Evolutionary conservation across 2,888 invertebrate genomes (phyloP), one percentile per base, ranked within the genome.

Genomic region (Hedya salicella): DNA sequence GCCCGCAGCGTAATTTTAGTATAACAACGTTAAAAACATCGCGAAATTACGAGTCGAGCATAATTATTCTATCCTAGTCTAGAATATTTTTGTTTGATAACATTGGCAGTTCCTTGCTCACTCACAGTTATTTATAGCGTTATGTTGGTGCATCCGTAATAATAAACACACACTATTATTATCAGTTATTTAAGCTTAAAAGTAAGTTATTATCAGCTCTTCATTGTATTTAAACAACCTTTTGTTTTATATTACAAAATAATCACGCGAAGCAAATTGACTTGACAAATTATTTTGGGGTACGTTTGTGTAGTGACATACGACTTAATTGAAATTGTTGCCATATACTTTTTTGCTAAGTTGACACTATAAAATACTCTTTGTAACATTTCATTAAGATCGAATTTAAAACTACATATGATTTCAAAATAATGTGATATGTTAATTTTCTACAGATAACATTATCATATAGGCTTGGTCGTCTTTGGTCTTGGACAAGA

Each of bases 71-170:
- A 66, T 66, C 11, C 39, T 32, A 59, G 50, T 67, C 67, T 67
- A 67, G 67, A 67, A 67, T 65, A 64, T 32, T 14, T 54, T 67
- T 67, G 67, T 67, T 67, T 67, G 63, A 67, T 67, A 67, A 67
- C 67, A 67, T 67, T 67, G 63, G 52, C 59, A 67, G 25, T 39
- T 59, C 17, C 39, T 40, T 14, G 39, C 30, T 62, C 19, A 32
- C 66, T 62, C 63, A 63, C 62, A 21, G 36, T 54, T 62, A 60
- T 66, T 61, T 48, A 30, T 50, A 67, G 56, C 56, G 50, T 57
- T 62, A 49, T 1, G 67, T 67, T 62, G 67, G 61, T 54, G 61
- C 53, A 49, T 49, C 60, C 54, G 40, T 19, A 40, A 32, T 13
- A 57, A 54, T 49, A 30, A 48, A 5, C 36, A 48, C 21, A 46